Evolutionary conservation across 2,888 invertebrate species (phyloP).

Genomic region (Ommatoiulus sabulosus): DNA sequence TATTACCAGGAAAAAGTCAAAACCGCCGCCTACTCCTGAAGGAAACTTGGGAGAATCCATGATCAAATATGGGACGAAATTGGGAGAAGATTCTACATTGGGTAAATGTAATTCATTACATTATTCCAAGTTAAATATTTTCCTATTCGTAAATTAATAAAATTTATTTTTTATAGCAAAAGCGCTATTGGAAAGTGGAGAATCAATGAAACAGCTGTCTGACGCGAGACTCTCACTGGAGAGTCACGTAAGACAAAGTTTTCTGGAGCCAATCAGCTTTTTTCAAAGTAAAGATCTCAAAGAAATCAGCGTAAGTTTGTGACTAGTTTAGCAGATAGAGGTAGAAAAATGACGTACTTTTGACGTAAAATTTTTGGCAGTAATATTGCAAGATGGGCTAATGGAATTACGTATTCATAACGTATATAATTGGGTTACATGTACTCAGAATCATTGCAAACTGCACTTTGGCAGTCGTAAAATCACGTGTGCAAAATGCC

Average conservation of each 20-base stretch:
- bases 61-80: constrained; percentile 92
- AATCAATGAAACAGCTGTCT: constrained; percentile 97
- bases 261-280: constrained; percentile 97
- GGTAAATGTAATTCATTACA: constrained; percentile 71
- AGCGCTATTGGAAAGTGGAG: constrained; percentile 95
- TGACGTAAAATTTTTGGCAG: too few relatives aligned
- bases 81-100: constrained; percentile 95
- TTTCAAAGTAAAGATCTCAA: constrained; percentile 98
- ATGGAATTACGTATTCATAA: too few relatives aligned
- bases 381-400: too few relatives aligned
- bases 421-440: too few relatives aligned
- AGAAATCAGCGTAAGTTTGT: constrained; percentile 91
- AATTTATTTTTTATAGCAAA: constrained; percentile 73
- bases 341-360: too few relatives aligned
- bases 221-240: constrained; percentile 99
- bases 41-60: constrained; percentile 97
- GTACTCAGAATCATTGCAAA: too few relatives aligned
- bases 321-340: too few relatives aligned
- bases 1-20: constrained; percentile 79
- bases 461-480: too few relatives aligned
- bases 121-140: not conserved
- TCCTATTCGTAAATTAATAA: not conserved
- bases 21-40: constrained; percentile 98
- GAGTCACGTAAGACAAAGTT: constrained; percentile 99
- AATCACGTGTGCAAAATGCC: too few relatives aligned